Conservation (phyloP, 2,888 invertebrate genomes). For the Nemotelus nigrinus region DNA sequence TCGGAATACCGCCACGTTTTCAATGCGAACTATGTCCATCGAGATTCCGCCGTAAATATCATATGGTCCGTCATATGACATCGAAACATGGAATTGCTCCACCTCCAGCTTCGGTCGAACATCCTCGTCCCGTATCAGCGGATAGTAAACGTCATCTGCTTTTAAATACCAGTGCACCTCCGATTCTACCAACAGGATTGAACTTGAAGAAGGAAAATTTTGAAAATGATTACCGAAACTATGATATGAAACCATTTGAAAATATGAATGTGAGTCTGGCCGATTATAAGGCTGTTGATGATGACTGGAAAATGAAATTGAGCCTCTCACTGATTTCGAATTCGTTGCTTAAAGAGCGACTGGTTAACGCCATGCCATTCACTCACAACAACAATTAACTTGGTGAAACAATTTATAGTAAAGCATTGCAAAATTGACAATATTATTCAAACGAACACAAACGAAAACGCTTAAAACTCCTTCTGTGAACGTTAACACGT, state of each 20-base stretch:
- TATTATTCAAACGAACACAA: neutral
- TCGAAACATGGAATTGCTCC: constrained; percentile 64
- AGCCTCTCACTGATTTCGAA: constrained; percentile 64
- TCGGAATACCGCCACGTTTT: constrained; percentile 67
- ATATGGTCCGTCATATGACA: constrained; percentile 66
- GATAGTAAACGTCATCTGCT: constrained; percentile 49
- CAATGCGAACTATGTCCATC: constrained; percentile 66
- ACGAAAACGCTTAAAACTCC: neutral
- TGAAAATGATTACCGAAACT: constrained; percentile 49
- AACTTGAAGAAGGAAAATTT: constrained; percentile 55
- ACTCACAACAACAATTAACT: constrained; percentile 62
- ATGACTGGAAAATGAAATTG: constrained; percentile 65
- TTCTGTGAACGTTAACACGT: constrained; percentile 1
- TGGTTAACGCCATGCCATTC: constrained; percentile 64
- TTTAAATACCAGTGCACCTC: constrained; percentile 50
- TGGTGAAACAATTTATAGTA: neutral
- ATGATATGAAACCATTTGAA: constrained; percentile 36
- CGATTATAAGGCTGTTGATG: constrained; percentile 51
- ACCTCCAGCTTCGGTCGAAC: constrained; percentile 27
- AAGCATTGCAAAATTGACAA: neutral
- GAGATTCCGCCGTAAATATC: constrained; percentile 67
- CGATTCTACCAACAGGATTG: constrained; percentile 53
- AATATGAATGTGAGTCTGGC: constrained; percentile 1
- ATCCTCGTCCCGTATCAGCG: constrained; percentile 45
- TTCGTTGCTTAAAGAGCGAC: constrained; percentile 63